Conservation (phyloP, 2,113 vertebrate species). For the Edolisoma coerulescens region DNA sequence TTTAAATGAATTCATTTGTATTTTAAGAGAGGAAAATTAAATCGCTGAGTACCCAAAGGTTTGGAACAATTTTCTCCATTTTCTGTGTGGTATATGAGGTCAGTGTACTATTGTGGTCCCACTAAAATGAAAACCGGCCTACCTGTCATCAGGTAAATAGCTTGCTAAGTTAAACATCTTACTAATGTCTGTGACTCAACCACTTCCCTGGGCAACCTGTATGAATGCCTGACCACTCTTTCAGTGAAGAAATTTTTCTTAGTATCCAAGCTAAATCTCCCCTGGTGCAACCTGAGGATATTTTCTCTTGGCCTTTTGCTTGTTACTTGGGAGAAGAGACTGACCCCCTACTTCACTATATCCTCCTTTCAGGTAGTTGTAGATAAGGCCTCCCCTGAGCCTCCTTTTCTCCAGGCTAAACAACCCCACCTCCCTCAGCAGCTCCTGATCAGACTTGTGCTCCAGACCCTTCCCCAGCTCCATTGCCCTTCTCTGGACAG, state of each 20-base stretch:
- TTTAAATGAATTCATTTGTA: background rate
- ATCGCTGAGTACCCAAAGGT: background rate
- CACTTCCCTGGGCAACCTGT: background rate
- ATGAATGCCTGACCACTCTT: background rate
- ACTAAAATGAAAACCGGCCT: background rate
- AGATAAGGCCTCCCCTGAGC: background rate
- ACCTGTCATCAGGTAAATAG: background rate
- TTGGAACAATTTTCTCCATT: background rate
- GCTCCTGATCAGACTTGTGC: background rate
- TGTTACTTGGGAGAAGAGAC: background rate
- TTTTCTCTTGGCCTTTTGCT: background rate
- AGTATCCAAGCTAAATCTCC: background rate
- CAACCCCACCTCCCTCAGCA: background rate
- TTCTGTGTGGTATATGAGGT: background rate
- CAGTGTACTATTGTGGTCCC: background rate
- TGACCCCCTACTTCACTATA: background rate
- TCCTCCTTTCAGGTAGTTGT: background rate
- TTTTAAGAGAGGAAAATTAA: background rate
- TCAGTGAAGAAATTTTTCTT: background rate
- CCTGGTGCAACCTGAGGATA: background rate
- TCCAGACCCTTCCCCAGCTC: background rate
- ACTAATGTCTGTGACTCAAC: background rate
- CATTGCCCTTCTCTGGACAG: fast-evolving
- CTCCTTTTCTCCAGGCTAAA: background rate
- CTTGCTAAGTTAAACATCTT: background rate